Evolutionary conservation across 2,888 invertebrate genomes (phyloP).

Genomic region (Schizaphis graminum): DNA sequence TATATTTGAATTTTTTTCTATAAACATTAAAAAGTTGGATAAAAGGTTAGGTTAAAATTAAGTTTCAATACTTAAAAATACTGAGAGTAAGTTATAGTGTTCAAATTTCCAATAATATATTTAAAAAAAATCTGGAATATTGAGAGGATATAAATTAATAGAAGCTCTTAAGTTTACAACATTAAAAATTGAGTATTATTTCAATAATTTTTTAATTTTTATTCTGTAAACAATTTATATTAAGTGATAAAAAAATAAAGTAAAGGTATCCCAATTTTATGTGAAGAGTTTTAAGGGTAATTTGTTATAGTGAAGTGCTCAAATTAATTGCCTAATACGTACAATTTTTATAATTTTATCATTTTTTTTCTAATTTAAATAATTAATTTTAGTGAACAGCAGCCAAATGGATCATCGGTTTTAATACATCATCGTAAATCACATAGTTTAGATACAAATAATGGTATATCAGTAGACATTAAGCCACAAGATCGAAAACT

Average conservation of each 20-base stretch:
- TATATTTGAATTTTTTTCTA: too few species aligned
- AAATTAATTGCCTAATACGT: neutral
- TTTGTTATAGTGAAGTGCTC: neutral
- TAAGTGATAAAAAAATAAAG: neutral
- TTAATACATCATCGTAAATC: constrained; percentile 80
- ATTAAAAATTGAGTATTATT: neutral
- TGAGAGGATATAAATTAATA: neutral
- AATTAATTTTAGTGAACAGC: constrained; percentile 51
- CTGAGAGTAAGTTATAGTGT: too few species aligned
- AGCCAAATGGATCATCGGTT: constrained; percentile 56
- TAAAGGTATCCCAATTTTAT: too few species aligned
- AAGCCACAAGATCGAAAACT: constrained; percentile 72
- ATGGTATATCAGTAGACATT: constrained; percentile 65
- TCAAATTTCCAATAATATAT: neutral
- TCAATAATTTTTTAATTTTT: neutral
- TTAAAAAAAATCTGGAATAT: neutral
- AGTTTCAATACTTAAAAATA: too few species aligned
- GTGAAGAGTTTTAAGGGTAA: neutral
- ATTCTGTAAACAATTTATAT: neutral
- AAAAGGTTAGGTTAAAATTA: too few species aligned
- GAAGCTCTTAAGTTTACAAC: neutral
- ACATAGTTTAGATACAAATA: constrained; percentile 84
- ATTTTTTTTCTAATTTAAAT: neutral
- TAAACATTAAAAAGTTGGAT: too few species aligned
- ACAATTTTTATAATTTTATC: neutral